Conservation (phyloP, 1,140 invertebrate species). For the Drosophila nikananu region DNA sequence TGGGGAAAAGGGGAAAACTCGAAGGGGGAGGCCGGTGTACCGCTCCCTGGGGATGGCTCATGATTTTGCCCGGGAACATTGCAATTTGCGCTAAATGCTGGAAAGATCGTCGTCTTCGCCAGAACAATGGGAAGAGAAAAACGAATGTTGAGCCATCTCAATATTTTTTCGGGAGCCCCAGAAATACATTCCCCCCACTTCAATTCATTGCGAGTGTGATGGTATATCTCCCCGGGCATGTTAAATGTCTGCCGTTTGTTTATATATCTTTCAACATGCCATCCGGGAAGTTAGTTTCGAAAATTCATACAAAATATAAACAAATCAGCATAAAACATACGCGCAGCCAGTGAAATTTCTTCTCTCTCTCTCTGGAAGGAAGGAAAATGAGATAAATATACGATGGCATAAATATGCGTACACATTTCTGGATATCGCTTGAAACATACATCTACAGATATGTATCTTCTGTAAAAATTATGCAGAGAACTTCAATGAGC, state of each 20-base stretch:
- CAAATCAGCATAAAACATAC: conserved; percentile 82
- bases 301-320: conserved; percentile 80
- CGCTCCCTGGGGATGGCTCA: conserved; percentile 51
- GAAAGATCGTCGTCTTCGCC: conserved; percentile 53
- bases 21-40: background rate
- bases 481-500: background rate
- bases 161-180: conserved; percentile 5
- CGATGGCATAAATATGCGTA: conserved; percentile 20
- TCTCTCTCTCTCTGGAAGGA: background rate
- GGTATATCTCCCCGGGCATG: conserved; percentile 43
- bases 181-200: conserved; percentile 33
- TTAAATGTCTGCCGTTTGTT: conserved; percentile 74
- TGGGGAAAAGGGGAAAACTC: background rate
- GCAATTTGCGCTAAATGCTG: conserved; percentile 74
- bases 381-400: conserved; percentile 41
- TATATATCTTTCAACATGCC: conserved; percentile 83
- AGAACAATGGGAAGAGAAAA: conserved; percentile 36
- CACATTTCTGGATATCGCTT: background rate
- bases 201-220: conserved; percentile 5
- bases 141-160: conserved; percentile 50
- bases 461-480: conserved; percentile 1
- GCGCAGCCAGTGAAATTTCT: conserved; percentile 55
- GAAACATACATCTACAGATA: background rate
- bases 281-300: conserved; percentile 83
- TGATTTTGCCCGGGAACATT: conserved; percentile 59